Base-by-base conservation (phyloP, 2,113 vertebrate species). In the Carassius auratus region DNA sequence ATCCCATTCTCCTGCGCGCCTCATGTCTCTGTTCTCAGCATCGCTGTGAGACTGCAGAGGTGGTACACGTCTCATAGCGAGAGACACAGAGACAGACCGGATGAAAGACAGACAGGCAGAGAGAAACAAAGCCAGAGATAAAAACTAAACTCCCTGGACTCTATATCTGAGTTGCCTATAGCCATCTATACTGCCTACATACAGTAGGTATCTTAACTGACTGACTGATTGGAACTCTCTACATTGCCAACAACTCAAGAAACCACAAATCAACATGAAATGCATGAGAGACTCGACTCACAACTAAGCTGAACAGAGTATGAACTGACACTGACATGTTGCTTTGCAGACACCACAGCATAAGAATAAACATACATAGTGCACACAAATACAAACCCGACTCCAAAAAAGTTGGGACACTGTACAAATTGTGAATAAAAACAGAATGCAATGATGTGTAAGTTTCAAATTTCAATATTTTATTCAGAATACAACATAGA, bases 51-150 rank as follows among this genome's bases (percentile, higher is more conserved):
- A 33, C 45, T 52, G 61, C 8, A 52, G 50, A 76, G 23, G 75
- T 15, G 26, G 8, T 33, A 21, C 50, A 30, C 50, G 50, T 52
- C 50, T 76, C 50, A 48, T 19, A 50, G 23, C 3, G 62, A 52
- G 17, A 81, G 45, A 68, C 26, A 30, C 23, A 50, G 61, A 81
- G 45, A 81, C 79, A 68, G 23, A 52, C 48, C 52, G 75, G 75
- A 76, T 33, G 75, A 50, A 75, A 75, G 42, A 76, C 1, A 19
- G 75, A 33, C 75, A 76, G 55, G 75, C 50, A 76, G 75, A 55
- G 12, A 21, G 4, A 76, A 76, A 76, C 75, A 76, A 76, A 55
- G 50, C 23, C 17, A 55, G n/a, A 76, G 75, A 55, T 76, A 55
- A 76, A 50, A 69, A 74, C 36, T 45, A 38, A 73, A 73, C 74